Evolutionary conservation across 2,113 vertebrate species (phyloP).

Genomic region (Prolemur simus): DNA sequence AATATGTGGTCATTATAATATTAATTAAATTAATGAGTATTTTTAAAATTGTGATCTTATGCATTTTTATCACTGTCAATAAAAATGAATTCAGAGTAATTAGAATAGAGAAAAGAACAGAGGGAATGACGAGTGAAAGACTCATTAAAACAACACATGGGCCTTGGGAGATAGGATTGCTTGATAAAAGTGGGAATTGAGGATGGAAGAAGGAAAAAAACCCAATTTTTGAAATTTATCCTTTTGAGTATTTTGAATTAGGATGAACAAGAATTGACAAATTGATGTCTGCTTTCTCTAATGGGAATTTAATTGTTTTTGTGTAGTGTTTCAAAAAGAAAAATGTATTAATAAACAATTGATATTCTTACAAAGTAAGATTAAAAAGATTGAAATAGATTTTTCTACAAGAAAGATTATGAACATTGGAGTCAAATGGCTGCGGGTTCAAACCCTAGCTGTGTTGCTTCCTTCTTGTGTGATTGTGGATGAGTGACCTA

Average conservation of each 20-base stretch:
- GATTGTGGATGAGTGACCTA: neutral
- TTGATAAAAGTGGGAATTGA: neutral
- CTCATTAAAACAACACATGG: neutral
- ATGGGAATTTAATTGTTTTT: neutral
- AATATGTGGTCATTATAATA: neutral
- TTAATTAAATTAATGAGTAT: slow-evolving; percentile 27
- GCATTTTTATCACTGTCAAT: neutral
- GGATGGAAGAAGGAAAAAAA: neutral
- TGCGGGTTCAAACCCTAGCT: neutral
- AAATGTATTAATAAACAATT: neutral
- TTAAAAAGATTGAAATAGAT: neutral
- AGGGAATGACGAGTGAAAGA: neutral
- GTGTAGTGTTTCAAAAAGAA: neutral
- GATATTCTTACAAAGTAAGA: neutral
- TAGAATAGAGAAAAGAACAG: neutral
- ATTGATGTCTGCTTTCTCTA: neutral
- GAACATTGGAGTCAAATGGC: neutral
- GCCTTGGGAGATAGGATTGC: neutral
- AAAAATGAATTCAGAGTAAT: neutral
- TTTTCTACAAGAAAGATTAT: neutral
- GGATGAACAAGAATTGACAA: neutral
- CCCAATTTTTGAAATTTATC: neutral
- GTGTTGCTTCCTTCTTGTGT: neutral
- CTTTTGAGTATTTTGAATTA: neutral
- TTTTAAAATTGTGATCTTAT: slow-evolving; percentile 25